Percentiles rank a stretch among this genome's conserved stretches.
Conservation (phyloP, 2,888 invertebrate genomes). For the Xanthia icteritia region DNA sequence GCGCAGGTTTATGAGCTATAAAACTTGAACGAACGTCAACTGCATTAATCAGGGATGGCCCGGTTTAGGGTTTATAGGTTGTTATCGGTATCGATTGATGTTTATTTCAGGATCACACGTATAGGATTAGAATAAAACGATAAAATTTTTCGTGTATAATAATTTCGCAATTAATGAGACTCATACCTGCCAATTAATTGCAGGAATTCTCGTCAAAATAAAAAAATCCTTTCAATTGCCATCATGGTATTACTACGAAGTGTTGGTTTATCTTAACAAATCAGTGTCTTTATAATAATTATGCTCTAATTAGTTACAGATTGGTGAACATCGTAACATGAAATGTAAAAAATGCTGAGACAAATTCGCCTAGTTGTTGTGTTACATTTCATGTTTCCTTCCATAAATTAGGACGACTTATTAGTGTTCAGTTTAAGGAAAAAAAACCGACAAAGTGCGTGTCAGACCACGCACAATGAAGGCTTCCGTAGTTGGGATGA, state of each 20-base stretch:
- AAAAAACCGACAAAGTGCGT: no score
- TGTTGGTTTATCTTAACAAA: not conserved
- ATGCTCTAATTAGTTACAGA: not conserved
- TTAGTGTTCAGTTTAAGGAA: not conserved
- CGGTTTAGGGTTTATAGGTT: constrained; percentile 13
- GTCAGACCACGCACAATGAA: no score
- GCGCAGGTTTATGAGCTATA: constrained; percentile 44
- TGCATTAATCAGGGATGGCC: constrained; percentile 30
- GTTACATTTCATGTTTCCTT: not conserved
- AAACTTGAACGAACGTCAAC: constrained; percentile 24
- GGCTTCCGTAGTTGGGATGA: no score
- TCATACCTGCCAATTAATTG: not conserved
- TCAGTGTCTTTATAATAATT: not conserved
- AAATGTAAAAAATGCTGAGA: not conserved
- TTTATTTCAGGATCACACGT: constrained; percentile 16
- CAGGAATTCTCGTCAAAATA: not conserved
- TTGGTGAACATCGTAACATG: not conserved
- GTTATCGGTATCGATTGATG: constrained; percentile 14
- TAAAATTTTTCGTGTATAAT: not conserved
- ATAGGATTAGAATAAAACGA: no score
- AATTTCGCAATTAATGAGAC: not conserved
- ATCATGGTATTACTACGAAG: not conserved
- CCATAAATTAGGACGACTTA: not conserved
- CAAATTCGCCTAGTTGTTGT: not conserved
- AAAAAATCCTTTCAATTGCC: not conserved